Conservation (phyloP, 2,888 invertebrate genomes). For the Pterobdella sp. region DNA sequence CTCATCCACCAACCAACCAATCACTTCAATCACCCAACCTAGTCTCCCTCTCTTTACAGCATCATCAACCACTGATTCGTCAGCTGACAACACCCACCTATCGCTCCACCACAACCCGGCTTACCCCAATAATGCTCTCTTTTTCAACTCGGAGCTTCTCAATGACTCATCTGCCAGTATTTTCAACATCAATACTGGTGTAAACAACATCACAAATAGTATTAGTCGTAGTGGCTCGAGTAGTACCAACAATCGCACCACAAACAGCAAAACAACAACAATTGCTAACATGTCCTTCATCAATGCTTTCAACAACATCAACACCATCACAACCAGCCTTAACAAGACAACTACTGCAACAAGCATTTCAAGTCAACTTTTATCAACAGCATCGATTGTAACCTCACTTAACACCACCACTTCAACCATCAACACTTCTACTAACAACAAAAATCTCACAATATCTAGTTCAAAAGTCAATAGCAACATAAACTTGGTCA, state of each 20-base stretch:
- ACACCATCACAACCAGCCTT: neutral
- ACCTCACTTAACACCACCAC: constrained; percentile 1
- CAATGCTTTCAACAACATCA: neutral
- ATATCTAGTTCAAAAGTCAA: neutral
- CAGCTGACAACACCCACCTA: neutral
- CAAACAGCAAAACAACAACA: neutral
- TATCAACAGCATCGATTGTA: neutral
- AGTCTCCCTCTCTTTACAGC: neutral
- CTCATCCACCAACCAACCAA: neutral
- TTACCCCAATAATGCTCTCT: neutral
- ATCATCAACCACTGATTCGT: neutral
- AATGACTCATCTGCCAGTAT: neutral
- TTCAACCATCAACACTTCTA: neutral
- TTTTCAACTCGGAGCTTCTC: neutral
- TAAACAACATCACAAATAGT: neutral
- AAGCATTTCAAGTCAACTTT: neutral
- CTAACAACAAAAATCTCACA: neutral
- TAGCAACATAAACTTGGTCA: neutral
- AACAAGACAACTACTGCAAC: neutral
- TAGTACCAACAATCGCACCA: neutral
- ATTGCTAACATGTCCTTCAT: neutral
- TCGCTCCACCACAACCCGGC: constrained; percentile 5
- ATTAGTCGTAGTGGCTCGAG: neutral
- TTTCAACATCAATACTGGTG: neutral
- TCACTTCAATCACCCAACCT: neutral